Conservation (phyloP, 2,113 vertebrate species). For the Cinclus mexicanus region DNA sequence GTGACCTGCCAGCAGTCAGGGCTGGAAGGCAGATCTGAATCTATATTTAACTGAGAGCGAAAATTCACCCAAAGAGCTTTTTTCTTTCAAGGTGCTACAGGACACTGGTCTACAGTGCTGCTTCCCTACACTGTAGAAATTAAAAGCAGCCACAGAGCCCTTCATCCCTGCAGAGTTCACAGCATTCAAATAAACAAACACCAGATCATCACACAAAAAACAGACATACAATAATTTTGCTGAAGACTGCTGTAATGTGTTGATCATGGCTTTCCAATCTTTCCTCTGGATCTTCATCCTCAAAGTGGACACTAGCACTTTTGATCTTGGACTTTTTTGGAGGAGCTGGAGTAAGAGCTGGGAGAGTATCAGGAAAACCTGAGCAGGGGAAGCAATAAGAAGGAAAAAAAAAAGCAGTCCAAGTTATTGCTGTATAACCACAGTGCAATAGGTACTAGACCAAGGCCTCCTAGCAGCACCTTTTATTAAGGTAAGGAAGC, state of each 20-base stretch:
- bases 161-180: not conserved
- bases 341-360: conserved; percentile 86
- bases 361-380: conserved; percentile 88
- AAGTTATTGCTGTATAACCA: not conserved
- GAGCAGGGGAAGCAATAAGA: not conserved
- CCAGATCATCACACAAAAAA: not conserved
- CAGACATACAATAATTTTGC: conserved; percentile 87
- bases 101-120: not conserved
- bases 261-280: conserved; percentile 82
- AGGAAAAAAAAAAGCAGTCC: not conserved
- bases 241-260: conserved; percentile 91
- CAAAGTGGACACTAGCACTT: conserved; percentile 73
- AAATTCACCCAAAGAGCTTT: not conserved
- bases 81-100: not conserved
- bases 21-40: not conserved
- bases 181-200: not conserved
- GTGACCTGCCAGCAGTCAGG: not conserved
- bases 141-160: not conserved
- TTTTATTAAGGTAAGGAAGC: not conserved
- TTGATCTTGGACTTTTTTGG: conserved; percentile 87
- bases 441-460: not conserved
- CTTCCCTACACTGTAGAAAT: not conserved
- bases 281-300: conserved; percentile 83
- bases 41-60: not conserved
- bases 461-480: not conserved